These are phyloP conservation scores for Dasysyrphus albostriatus DNA, from an alignment of 2,888 invertebrate genomes.

Conservation along the genomic window DNA sequence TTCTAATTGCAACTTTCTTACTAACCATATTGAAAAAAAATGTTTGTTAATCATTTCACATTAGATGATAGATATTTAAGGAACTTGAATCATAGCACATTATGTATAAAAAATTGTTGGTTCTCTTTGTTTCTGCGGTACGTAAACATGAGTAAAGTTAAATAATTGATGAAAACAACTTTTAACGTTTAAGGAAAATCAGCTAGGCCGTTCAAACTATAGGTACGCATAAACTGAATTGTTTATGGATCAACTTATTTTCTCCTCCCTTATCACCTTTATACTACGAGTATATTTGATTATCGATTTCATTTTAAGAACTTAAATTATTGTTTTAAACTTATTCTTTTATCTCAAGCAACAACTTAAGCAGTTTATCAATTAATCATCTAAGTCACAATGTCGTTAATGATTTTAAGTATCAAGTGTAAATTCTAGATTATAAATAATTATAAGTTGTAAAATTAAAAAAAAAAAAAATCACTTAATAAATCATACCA, in stretches of 20 bases:
- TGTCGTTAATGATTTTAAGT: background rate
- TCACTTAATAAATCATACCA: background rate
- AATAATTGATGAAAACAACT: background rate
- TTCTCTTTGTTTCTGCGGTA: background rate
- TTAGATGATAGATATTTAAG: background rate
- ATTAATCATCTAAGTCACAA: background rate
- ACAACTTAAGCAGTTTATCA: background rate
- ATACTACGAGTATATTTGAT: background rate
- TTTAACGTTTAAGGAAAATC: background rate
- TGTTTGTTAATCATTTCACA: background rate
- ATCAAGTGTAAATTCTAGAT: background rate
- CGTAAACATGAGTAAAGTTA: background rate
- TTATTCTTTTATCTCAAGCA: background rate
- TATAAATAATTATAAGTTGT: background rate
- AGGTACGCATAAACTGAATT: background rate
- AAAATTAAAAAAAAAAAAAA: background rate
- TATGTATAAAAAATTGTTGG: background rate
- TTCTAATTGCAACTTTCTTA: background rate
- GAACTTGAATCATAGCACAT: background rate
- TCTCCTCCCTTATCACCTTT: background rate
- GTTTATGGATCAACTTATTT: background rate
- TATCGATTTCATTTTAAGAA: background rate
- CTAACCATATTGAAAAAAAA: background rate
- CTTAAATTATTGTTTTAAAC: background rate
- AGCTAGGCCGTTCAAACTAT: background rate